phyloP scores from a whole-genome alignment of 2,888 invertebrate genomes.

The Yponomeuta malinellus region DNA sequence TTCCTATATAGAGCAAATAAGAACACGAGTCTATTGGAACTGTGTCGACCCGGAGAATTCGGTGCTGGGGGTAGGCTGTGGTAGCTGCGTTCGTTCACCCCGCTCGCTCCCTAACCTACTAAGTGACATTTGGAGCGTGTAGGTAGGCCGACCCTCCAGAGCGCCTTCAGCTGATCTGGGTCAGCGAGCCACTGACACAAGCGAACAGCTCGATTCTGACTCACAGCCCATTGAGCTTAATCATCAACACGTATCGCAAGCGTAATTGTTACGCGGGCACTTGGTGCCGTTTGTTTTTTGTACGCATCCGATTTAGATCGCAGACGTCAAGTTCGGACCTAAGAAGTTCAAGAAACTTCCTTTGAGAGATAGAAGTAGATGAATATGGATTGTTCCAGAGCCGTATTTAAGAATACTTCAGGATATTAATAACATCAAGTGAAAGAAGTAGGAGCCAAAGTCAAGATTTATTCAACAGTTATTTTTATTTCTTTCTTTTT shows the following conservation, averaged over 20 bases:
- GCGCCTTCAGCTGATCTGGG: constrained; percentile 9
- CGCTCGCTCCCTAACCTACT: constrained; percentile 72
- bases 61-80: constrained; percentile 36
- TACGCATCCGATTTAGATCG: constrained; percentile 3
- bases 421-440: no score
- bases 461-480: no score
- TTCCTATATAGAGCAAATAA: background rate
- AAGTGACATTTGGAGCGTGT: constrained; percentile 65
- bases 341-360: background rate
- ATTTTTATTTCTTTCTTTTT: no score
- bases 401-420: no score
- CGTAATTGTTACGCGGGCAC: constrained; percentile 10
- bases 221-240: constrained; percentile 35
- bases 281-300: background rate
- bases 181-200: constrained; percentile 45
- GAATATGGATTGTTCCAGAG: background rate
- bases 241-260: constrained; percentile 42
- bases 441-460: no score
- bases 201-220: constrained; percentile 22
- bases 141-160: constrained; percentile 41
- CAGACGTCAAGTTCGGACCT: no score
- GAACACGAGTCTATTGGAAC: background rate
- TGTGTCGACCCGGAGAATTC: constrained; percentile 44
- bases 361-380: background rate
- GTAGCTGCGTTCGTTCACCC: constrained; percentile 56